Evolutionary conservation across 92 coral and sea anemone genomes (phyloP).

Genomic region (Siderastrea siderea): DNA sequence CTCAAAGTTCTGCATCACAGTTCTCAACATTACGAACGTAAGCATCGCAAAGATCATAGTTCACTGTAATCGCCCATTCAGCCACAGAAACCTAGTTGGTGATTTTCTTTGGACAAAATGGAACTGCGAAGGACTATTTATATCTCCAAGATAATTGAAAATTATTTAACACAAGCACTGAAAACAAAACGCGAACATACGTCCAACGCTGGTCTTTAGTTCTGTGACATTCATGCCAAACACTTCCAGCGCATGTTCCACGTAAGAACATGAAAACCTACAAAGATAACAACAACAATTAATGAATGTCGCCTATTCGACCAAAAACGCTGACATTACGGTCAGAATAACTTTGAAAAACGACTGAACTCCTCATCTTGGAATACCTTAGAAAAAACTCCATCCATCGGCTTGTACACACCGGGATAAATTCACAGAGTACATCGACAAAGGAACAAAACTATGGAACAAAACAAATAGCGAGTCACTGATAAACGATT

Average conservation of each 20-base stretch:
- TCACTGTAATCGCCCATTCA: too few relatives aligned
- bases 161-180: too few relatives aligned
- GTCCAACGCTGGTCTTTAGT: slow-evolving; percentile 1
- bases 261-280: slow-evolving; percentile 36
- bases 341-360: background rate
- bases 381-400: slow-evolving; percentile 71
- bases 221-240: slow-evolving; percentile 7
- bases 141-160: background rate
- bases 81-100: too few relatives aligned
- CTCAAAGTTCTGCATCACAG: too few relatives aligned
- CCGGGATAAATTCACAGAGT: slow-evolving; percentile 58
- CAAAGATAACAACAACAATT: background rate
- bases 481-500: background rate
- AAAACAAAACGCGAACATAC: background rate
- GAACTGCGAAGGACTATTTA: too few relatives aligned
- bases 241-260: slow-evolving; percentile 6
- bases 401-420: slow-evolving; percentile 61
- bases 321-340: background rate
- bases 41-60: too few relatives aligned
- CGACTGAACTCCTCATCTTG: background rate
- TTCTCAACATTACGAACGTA: too few relatives aligned
- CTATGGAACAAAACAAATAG: slow-evolving; percentile 31
- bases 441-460: slow-evolving; percentile 61
- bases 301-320: background rate
- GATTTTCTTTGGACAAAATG: too few relatives aligned